Percentiles rank a stretch among this genome's conserved stretches.
Evolutionary conservation across 2,888 invertebrate genomes (phyloP).

Genomic region (Galerucella nymphaeae): DNA sequence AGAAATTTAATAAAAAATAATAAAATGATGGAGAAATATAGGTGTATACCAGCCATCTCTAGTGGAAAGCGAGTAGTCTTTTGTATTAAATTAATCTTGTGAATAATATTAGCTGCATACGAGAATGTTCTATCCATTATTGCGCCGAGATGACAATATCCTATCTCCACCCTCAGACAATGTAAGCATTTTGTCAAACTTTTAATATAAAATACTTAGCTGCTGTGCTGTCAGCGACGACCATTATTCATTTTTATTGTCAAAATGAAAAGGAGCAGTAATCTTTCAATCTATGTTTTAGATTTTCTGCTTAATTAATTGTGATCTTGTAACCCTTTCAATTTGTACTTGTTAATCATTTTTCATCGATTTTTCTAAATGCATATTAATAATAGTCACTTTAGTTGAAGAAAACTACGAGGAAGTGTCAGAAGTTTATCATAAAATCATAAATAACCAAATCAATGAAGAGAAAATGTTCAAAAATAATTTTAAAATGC

Average conservation of each 20-base stretch:
- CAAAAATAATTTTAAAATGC: too few relatives aligned
- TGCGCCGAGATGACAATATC: constrained; percentile 57
- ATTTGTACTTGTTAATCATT: constrained; percentile 24
- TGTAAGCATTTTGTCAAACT: constrained; percentile 59
- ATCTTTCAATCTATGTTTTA: constrained; percentile 35
- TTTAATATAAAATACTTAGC: constrained; percentile 60
- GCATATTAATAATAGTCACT: too few relatives aligned
- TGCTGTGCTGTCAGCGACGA: constrained; percentile 48
- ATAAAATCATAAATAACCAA: too few relatives aligned
- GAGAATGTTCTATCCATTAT: constrained; percentile 49
- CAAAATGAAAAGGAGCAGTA: constrained; percentile 34
- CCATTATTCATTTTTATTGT: constrained; percentile 49
- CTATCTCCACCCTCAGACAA: constrained; percentile 59
- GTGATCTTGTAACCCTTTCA: constrained; percentile 31
- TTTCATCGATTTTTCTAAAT: constrained; percentile 24
- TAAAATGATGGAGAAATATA: constrained; percentile 41
- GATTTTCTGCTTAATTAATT: constrained; percentile 32
- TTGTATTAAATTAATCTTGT: constrained; percentile 52
- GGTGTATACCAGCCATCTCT: constrained; percentile 36
- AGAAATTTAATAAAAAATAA: constrained; percentile 38
- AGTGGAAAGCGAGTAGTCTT: constrained; percentile 37
- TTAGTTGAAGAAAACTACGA: too few relatives aligned
- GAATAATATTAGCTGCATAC: constrained; percentile 50
- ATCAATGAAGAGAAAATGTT: too few relatives aligned
- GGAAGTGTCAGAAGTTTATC: too few relatives aligned